phyloP scores from a whole-genome alignment of 2,113 vertebrate genomes.

The Nyctereutes procyonoides region DNA sequence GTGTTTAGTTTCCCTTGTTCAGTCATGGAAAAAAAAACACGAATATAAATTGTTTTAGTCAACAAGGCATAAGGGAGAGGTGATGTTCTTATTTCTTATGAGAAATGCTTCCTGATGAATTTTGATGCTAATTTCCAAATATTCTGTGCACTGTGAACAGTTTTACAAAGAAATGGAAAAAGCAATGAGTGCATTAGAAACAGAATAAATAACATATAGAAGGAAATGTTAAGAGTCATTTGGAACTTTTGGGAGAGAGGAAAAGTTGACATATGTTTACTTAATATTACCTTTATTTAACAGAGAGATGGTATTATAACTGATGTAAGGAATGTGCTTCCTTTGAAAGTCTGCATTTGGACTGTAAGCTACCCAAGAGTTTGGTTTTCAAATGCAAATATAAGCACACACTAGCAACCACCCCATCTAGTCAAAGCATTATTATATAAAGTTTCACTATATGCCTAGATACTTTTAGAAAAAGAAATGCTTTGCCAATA shows the following conservation, averaged over 20 bases:
- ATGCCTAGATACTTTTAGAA: conserved; percentile 15
- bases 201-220: background rate
- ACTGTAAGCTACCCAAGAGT: background rate
- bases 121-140: background rate
- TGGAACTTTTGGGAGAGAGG: background rate
- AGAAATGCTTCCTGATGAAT: background rate
- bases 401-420: background rate
- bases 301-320: background rate
- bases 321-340: background rate
- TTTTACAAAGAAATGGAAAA: conserved; percentile 33
- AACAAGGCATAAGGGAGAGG: background rate
- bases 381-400: conserved; percentile 23
- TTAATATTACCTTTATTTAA: background rate
- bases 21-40: conserved; percentile 10
- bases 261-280: background rate
- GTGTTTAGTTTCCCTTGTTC: conserved; percentile 9
- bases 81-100: background rate
- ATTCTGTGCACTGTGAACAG: background rate
- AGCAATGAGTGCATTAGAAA: background rate
- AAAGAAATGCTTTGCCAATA: conserved; percentile 39
- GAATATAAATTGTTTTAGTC: background rate
- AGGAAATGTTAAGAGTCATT: background rate
- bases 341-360: background rate
- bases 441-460: conserved; percentile 27
- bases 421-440: background rate